These are phyloP conservation scores for Sylvietta virens DNA, from an alignment of 2,113 vertebrate genomes.

Conservation along the genomic window DNA sequence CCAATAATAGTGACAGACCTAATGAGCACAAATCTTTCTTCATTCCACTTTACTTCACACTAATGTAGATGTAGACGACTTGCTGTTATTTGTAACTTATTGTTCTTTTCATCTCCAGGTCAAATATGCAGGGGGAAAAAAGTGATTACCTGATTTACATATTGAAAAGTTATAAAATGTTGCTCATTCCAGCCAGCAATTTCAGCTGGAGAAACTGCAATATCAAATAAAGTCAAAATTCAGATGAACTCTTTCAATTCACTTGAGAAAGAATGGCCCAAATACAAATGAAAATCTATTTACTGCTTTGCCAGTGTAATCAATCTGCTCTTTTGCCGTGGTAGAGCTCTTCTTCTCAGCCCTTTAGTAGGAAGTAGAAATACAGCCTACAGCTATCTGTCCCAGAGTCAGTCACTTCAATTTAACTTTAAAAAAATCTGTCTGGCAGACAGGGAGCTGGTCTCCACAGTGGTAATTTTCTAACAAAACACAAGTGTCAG, in stretches of 20 bases:
- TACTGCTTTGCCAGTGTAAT: not conserved
- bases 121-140: not conserved
- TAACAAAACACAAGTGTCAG: slow-evolving; percentile 48
- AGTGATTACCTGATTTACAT: not conserved
- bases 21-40: not conserved
- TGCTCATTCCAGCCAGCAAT: not conserved
- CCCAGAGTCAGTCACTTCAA: slow-evolving; percentile 52
- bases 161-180: not conserved
- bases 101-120: not conserved
- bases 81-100: not conserved
- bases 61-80: not conserved
- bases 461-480: slow-evolving; percentile 36
- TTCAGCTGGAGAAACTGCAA: not conserved
- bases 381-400: slow-evolving; percentile 25
- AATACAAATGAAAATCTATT: not conserved
- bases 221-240: not conserved
- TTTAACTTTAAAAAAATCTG: slow-evolving; percentile 54
- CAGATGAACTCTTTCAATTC: not conserved
- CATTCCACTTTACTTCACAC: not conserved
- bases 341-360: not conserved
- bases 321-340: not conserved
- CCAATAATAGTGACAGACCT: not conserved
- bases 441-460: slow-evolving; percentile 29
- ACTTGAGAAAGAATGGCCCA: not conserved
- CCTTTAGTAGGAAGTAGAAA: slow-evolving; percentile 7